A percentile compares a stretch with the other conserved stretches of the same genome.
Evolutionary conservation across 2,888 invertebrate genomes (phyloP).

Genomic region (Drosophila rubida): DNA sequence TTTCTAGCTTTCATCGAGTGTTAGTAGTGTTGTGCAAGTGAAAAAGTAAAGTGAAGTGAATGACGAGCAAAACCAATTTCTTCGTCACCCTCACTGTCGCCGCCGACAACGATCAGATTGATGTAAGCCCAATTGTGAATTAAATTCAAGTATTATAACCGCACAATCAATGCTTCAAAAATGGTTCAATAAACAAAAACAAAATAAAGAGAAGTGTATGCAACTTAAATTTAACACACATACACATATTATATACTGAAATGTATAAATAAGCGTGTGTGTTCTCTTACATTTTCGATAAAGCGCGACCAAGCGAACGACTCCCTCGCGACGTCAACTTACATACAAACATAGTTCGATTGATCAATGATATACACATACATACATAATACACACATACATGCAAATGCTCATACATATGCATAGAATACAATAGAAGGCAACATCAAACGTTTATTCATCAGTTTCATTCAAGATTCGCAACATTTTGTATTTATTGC

Average conservation of each 20-base stretch:
- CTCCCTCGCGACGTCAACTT: conserved; percentile 32
- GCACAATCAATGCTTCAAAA: conserved; percentile 31
- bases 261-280: conserved; percentile 19
- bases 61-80: conserved; percentile 38
- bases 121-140: conserved; percentile 52
- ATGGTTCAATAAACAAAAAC: conserved; percentile 36
- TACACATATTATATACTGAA: neutral
- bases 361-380: conserved; percentile 24
- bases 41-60: conserved; percentile 38
- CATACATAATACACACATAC: conserved; percentile 14
- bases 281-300: conserved; percentile 30
- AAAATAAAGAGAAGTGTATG: conserved; percentile 20
- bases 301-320: conserved; percentile 28
- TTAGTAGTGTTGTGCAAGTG: conserved; percentile 39
- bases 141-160: conserved; percentile 36
- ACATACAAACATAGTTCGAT: conserved; percentile 12
- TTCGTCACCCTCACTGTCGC: conserved; percentile 25
- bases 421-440: conserved; percentile 1
- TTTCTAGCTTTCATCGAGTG: conserved; percentile 18
- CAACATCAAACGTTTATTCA: conserved; percentile 2
- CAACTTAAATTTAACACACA: conserved; percentile 21
- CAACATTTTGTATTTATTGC: neutral
- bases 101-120: conserved; percentile 18
- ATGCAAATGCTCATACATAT: conserved; percentile 8
- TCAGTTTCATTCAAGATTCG: neutral